Evolutionary conservation across 2,888 invertebrate species (phyloP).

Genomic region (Encarsia formosa): DNA sequence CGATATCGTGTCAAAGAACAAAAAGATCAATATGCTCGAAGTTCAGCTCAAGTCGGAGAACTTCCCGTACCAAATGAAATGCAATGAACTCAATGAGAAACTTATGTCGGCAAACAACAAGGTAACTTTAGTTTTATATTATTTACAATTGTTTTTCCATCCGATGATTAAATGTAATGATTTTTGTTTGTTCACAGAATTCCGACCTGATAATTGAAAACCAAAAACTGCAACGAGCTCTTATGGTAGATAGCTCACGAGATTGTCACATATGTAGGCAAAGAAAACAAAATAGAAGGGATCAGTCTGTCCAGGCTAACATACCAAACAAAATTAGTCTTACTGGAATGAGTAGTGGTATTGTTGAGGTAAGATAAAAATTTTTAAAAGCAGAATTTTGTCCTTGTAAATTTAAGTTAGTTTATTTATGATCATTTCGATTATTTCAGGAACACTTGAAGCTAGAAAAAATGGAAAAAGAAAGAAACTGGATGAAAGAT

Average conservation of each 20-base stretch:
- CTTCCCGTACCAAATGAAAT: constrained; percentile 42
- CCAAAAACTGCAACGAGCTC: constrained; percentile 31
- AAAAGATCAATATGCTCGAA: constrained; percentile 40
- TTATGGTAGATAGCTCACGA: constrained; percentile 28
- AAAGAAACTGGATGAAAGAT: constrained; percentile 51
- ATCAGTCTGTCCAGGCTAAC: constrained; percentile 38
- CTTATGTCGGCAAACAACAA: no score
- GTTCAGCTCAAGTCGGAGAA: constrained; percentile 39
- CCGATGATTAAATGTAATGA: constrained; percentile 1
- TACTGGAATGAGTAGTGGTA: constrained; percentile 35
- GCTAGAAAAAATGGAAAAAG: constrained; percentile 55
- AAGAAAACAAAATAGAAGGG: constrained; percentile 33
- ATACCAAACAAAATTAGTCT: constrained; percentile 29
- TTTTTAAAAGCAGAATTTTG: neutral
- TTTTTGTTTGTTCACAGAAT: constrained; percentile 28
- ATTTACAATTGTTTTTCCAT: neutral
- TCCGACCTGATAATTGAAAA: constrained; percentile 31
- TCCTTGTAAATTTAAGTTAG: neutral
- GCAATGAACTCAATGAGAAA: constrained; percentile 39
- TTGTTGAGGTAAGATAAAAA: constrained; percentile 34
- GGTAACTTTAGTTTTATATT: constrained; percentile 30
- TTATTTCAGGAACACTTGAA: constrained; percentile 54
- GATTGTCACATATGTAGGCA: constrained; percentile 39
- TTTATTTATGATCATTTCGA: constrained; percentile 11
- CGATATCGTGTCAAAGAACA: constrained; percentile 40